A percentile compares a stretch with the other conserved stretches of the same genome.
These are phyloP conservation scores for Ramphastos sulfuratus DNA, from an alignment of 2,113 vertebrate species.

Conservation along the genomic window DNA sequence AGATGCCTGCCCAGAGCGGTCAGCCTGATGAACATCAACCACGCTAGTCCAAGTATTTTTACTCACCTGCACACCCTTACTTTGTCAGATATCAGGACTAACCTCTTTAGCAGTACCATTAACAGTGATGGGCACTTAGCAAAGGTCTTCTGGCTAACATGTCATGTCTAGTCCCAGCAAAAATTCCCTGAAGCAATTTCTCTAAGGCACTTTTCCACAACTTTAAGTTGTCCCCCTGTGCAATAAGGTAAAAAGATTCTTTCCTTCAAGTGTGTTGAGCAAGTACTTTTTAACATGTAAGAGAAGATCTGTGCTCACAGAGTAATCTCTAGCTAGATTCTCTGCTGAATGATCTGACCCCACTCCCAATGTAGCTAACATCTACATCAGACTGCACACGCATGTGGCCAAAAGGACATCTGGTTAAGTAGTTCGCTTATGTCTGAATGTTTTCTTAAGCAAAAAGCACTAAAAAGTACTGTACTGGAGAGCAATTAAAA, in stretches of 20 bases:
- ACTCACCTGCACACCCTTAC: not conserved
- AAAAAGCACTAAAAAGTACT: not conserved
- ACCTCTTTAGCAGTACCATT: not conserved
- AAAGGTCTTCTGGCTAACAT: not conserved
- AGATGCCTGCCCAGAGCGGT: not conserved
- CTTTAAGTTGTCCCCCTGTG: not conserved
- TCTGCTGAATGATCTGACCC: not conserved
- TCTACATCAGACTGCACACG: not conserved
- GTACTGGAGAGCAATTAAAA: not conserved
- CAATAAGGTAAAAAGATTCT: not conserved
- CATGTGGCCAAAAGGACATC: not conserved
- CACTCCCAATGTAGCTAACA: not conserved
- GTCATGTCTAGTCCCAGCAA: not conserved
- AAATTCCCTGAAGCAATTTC: not conserved
- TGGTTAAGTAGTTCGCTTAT: not conserved
- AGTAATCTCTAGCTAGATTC: not conserved
- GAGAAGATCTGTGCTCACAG: not conserved
- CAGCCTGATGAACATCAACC: not conserved
- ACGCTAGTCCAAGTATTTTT: not conserved
- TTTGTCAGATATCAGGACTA: not conserved
- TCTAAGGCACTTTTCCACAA: not conserved
- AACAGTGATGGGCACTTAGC: not conserved
- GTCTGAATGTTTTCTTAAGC: not conserved
- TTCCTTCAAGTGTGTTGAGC: not conserved
- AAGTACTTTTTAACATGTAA: not conserved